Base-by-base conservation (phyloP, 1,140 invertebrate species). In the Apis dorsata region DNA sequence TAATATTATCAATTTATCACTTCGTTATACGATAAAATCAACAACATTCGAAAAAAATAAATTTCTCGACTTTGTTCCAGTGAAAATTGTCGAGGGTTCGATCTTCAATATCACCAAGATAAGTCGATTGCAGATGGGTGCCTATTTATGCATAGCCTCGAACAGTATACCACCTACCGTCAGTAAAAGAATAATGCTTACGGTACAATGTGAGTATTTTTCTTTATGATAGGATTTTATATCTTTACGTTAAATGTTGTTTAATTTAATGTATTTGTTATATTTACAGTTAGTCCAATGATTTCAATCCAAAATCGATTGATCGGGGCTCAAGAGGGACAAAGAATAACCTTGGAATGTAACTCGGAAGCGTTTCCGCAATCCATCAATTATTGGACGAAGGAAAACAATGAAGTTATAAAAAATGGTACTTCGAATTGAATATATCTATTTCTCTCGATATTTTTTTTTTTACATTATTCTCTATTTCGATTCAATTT, bases 121-220 rank as follows among this genome's bases (percentile, higher is more conserved):
- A 62, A 97, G 97, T 89, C 95, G 98, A 66, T 94, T 98, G 49
- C 97, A 98, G 90, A 99, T 99, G 98, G 98, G 97, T 63, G 96
- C 97, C 28, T 98, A 98, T 93, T 94, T 98, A 34, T 98, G 98
- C 93, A 98, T 98, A 85, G 97, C 97, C 51, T 95, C 95, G 53
- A 98, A 98, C 90, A 97, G 97, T 21, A 96, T 98, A 3, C 97
- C 97, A 57, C 97, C 97, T 24, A 96, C 97, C 10, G 97, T 98
- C 88, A 97, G 97, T 94, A 98, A 98, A 94, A 95, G 97, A 90
- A 97, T 98, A 87, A 97, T 96, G 93, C 95, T 98, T 83, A 96
- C 97, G 87, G 97, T 98, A 68, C 97, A 98, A 91, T 98, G 97
- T 98, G 94, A 97, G 97, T 95, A 90, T 53, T 49, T 75, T 57